These are phyloP conservation scores for Coenonympha arcania DNA, from an alignment of 2,888 invertebrate genomes.

Conservation along the genomic window DNA sequence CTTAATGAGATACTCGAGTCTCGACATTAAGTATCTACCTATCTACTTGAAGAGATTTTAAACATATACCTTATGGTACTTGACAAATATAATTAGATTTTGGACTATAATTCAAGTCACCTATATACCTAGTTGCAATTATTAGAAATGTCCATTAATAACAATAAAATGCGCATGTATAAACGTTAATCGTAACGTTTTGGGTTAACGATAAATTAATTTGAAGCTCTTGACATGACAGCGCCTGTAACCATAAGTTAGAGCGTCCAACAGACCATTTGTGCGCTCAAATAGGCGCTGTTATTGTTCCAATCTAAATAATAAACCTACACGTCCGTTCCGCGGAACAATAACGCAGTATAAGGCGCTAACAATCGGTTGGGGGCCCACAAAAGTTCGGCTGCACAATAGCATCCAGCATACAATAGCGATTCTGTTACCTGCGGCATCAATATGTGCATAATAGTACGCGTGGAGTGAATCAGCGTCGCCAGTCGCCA, in stretches of 20 bases:
- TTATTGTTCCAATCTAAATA: conserved; percentile 58
- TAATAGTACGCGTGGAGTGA: conserved; percentile 57
- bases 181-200: too few relatives aligned
- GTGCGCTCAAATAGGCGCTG: conserved; percentile 35
- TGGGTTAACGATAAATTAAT: not conserved
- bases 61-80: too few relatives aligned
- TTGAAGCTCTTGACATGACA: not conserved
- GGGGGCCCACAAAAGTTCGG: conserved; percentile 62
- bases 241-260: not conserved
- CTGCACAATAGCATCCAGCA: conserved; percentile 66
- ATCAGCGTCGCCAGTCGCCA: conserved; percentile 42
- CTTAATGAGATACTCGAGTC: too few relatives aligned
- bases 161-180: too few relatives aligned
- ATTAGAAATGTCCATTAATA: too few relatives aligned
- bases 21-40: too few relatives aligned
- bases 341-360: conserved; percentile 58
- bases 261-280: conserved; percentile 22
- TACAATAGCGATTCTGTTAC: conserved; percentile 69
- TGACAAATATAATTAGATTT: too few relatives aligned
- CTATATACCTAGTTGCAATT: too few relatives aligned
- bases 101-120: too few relatives aligned
- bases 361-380: conserved; percentile 64
- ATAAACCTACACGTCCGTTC: conserved; percentile 43
- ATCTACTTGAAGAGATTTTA: too few relatives aligned
- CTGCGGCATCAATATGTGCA: conserved; percentile 69